Evolutionary conservation across 2,888 invertebrate species (phyloP), one percentile per base, ranked within the genome.

Genomic region (Pandemis cinnamomeana): DNA sequence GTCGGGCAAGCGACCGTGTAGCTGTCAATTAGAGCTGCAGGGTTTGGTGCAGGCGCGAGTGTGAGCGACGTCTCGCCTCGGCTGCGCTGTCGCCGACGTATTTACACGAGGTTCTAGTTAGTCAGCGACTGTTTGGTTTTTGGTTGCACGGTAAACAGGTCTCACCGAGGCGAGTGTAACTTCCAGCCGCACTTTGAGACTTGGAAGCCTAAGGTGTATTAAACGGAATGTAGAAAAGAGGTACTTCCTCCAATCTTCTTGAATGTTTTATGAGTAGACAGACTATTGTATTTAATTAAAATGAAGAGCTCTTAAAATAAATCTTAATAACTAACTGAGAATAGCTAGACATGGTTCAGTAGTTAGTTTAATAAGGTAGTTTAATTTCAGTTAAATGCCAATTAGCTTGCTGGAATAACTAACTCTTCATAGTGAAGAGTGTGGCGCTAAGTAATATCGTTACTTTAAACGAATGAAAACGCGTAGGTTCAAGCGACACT

Each of bases 21-120:
- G 73, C 80, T 82, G 82, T 80, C 82, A 81, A 80, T 82, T 81
- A 81, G 79, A 75, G 76, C 72, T 76, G 73, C 70, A 75, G 71
- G 72, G 63, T 66, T 71, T 63, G 58, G 44, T 67, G 77, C 77
- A 75, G 78, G 70, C 75, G 76, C 75, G 77, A 67, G 71, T 51
- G 75, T 67, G 67, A 71, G 70, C 64, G 66, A 71, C 71, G 27
- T 46, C 53, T 67, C 68, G 68, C 58, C 61, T 66, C 66, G 70
- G 55, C 71, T 71, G 44, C 55, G 58, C 74, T 68, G 71, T 71
- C 71, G 63, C 46, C 62, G 75, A 63, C 71, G 55, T 67, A 71
- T 75, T 71, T 71, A 71, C 75, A 71, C 58, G 67, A 67, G 63
- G 55, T 20, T 69, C 20, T 48, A 75, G 67, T 62, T 64, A 58